Percentiles rank a stretch among this genome's conserved stretches.
Evolutionary conservation across 1,140 invertebrate genomes (phyloP).

Genomic region (Drosophila nigromelanica): DNA sequence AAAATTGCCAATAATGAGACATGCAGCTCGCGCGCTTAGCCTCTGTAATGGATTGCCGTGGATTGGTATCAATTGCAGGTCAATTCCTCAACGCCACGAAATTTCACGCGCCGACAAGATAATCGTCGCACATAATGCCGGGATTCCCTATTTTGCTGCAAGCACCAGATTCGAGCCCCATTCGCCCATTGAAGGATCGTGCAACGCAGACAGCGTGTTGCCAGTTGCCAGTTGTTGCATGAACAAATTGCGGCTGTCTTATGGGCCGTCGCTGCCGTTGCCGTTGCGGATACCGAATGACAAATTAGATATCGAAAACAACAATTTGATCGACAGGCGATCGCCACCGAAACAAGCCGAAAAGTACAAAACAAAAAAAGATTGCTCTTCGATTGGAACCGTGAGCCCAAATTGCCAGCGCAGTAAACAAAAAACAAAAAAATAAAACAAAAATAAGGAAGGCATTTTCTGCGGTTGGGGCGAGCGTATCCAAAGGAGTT

Average conservation of each 20-base stretch:
- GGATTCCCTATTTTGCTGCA: conserved; percentile 80
- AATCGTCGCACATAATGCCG: conserved; percentile 69
- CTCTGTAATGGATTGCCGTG: conserved; percentile 81
- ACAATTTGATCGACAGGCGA: conserved; percentile 81
- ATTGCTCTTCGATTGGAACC: conserved; percentile 45
- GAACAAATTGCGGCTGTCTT: conserved; percentile 53
- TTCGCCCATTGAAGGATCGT: conserved; percentile 53
- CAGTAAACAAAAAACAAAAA: background rate
- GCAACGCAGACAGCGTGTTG: conserved; percentile 75
- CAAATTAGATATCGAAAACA: conserved; percentile 83
- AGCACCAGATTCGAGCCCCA: conserved; percentile 4
- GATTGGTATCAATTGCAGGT: conserved; percentile 83
- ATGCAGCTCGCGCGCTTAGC: conserved; percentile 82
- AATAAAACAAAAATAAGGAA: conserved; percentile 62
- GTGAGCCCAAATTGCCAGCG: conserved; percentile 59
- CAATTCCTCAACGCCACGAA: conserved; percentile 68
- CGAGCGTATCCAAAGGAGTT: conserved; percentile 68
- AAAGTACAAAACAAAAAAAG: conserved; percentile 42
- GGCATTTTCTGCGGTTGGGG: conserved; percentile 68
- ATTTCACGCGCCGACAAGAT: conserved; percentile 81
- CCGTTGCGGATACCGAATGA: conserved; percentile 66
- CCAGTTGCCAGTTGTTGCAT: conserved; percentile 32
- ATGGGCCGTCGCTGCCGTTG: conserved; percentile 23
- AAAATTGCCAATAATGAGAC: conserved; percentile 84
- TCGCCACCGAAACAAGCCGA: conserved; percentile 62